Conservation (phyloP, 2,888 invertebrate genomes). For the Herminia tarsipennalis region DNA sequence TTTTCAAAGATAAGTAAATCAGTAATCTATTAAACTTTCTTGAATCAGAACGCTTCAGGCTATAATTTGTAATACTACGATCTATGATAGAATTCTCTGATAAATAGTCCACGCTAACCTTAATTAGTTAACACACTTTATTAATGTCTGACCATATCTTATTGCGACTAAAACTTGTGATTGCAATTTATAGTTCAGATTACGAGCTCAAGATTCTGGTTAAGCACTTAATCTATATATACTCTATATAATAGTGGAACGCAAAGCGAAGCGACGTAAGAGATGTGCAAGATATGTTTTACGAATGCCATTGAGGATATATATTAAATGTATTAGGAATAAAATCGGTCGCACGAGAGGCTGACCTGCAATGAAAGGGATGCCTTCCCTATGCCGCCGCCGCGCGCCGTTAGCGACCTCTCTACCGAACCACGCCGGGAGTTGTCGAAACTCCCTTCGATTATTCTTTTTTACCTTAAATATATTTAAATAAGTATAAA, state of each 20-base stretch:
- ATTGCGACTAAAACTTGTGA: constrained; percentile 43
- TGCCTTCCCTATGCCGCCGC: too few relatives aligned
- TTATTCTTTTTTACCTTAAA: too few relatives aligned
- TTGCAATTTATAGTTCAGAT: constrained; percentile 57
- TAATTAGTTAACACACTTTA: constrained; percentile 43
- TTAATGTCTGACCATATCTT: constrained; percentile 39
- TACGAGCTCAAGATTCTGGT: constrained; percentile 32
- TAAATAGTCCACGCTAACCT: constrained; percentile 30
- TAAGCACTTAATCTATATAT: constrained; percentile 1
- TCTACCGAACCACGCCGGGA: too few relatives aligned
- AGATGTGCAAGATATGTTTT: too few relatives aligned
- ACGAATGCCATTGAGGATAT: too few relatives aligned
- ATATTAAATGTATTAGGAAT: too few relatives aligned
- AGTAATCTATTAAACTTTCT: not conserved
- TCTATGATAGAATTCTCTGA: constrained; percentile 19
- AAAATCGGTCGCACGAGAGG: too few relatives aligned
- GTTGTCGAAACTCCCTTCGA: too few relatives aligned
- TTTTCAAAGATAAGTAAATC: not conserved
- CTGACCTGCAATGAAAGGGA: too few relatives aligned
- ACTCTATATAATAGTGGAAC: not conserved
- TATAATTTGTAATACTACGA: constrained; percentile 17
- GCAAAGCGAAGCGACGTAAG: too few relatives aligned
- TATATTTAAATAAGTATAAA: too few relatives aligned
- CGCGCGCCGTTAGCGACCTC: too few relatives aligned
- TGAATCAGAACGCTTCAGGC: constrained; percentile 11